Evolutionary conservation across 1,140 invertebrate species (phyloP).

Genomic region (Hyphantria cunea): DNA sequence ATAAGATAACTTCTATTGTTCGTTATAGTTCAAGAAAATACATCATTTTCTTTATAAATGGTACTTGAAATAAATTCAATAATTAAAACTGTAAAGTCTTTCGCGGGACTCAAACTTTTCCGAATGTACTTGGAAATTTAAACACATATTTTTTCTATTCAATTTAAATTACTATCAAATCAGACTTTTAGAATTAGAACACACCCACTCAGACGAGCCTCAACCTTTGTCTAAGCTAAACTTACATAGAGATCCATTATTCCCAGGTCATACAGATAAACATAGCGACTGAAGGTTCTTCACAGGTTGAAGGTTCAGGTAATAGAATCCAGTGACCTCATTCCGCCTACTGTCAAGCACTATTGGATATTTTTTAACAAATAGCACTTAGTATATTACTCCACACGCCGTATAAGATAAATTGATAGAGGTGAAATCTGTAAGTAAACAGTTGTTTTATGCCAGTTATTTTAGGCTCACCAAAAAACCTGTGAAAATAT

Average conservation of each 20-base stretch:
- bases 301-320: constrained; percentile 10
- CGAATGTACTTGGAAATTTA: no score
- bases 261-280: background rate
- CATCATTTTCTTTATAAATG: no score
- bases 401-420: constrained; percentile 8
- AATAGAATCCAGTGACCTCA: constrained; percentile 22
- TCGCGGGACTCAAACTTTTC: no score
- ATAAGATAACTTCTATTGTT: no score
- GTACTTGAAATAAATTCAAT: no score
- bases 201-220: background rate
- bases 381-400: constrained; percentile 14
- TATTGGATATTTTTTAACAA: constrained; percentile 8
- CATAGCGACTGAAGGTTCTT: background rate
- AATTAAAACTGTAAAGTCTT: no score
- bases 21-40: no score
- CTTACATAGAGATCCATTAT: background rate
- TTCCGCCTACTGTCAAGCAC: constrained; percentile 22
- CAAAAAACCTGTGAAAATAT: no score
- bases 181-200: no score
- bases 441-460: background rate
- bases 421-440: constrained; percentile 2
- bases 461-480: background rate
- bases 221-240: background rate
- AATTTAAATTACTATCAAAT: no score
- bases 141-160: no score